Evolutionary conservation across 2,113 vertebrate genomes (phyloP).

Genomic region (Syngnathus floridae): DNA sequence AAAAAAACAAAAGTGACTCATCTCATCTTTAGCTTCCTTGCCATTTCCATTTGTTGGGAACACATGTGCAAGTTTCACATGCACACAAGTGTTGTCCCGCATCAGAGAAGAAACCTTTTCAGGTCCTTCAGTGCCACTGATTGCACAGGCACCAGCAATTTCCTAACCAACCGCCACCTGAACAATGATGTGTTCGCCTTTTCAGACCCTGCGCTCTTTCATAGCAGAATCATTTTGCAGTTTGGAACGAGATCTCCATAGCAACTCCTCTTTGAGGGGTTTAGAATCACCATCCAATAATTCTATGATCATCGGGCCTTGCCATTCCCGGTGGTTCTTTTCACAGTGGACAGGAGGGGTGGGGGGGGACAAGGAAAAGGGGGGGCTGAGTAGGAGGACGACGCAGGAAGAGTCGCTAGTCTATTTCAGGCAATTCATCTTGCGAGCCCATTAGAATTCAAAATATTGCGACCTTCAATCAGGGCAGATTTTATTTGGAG

Average conservation of each 20-base stretch:
- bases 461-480: slow-evolving; percentile 99
- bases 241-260: slow-evolving; percentile 99
- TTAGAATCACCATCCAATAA: slow-evolving; percentile 99
- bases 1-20: slow-evolving; percentile 64
- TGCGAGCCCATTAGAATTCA: slow-evolving; percentile 99
- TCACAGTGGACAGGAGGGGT: slow-evolving; percentile 89
- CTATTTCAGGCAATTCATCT: slow-evolving; percentile 99
- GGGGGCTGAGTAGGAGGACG: slow-evolving; percentile 55
- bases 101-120: slow-evolving; percentile 99
- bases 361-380: slow-evolving; percentile 81
- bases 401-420: slow-evolving; percentile 94
- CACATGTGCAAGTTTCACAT: slow-evolving; percentile 80
- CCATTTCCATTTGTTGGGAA: slow-evolving; percentile 59
- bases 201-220: slow-evolving; percentile 99
- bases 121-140: slow-evolving; percentile 99
- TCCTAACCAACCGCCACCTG: slow-evolving; percentile 99
- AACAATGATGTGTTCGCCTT: slow-evolving; percentile 99
- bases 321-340: slow-evolving; percentile 99
- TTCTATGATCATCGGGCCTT: slow-evolving; percentile 99
- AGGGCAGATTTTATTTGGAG: slow-evolving; percentile 98
- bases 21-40: slow-evolving; percentile 62
- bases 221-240: slow-evolving; percentile 99
- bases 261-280: slow-evolving; percentile 99
- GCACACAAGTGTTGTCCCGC: slow-evolving; percentile 97
- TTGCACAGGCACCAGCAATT: slow-evolving; percentile 99